Conservation (phyloP, 2,888 invertebrate species). For the Horisme vitalbata region DNA sequence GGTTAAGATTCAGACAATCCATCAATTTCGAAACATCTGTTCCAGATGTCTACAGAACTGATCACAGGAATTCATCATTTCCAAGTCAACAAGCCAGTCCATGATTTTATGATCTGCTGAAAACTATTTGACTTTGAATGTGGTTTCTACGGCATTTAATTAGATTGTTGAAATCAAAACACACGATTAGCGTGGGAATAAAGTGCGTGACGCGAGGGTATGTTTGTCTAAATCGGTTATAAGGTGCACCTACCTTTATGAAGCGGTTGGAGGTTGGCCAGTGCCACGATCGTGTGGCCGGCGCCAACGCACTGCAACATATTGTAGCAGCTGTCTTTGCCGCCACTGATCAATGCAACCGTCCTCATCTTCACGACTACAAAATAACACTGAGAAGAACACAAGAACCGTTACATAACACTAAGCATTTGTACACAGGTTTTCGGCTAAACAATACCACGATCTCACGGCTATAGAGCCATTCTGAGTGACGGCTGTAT, state of each 20-base stretch:
- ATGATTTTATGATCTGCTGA: too few species aligned
- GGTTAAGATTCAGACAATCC: too few species aligned
- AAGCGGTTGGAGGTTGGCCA: slow-evolving; percentile 96
- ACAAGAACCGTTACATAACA: slow-evolving; percentile 74
- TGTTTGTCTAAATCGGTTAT: slow-evolving; percentile 39
- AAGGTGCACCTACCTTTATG: slow-evolving; percentile 84
- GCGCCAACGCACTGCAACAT: slow-evolving; percentile 98
- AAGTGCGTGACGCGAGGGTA: slow-evolving; percentile 23
- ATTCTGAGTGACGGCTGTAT: slow-evolving; percentile 46
- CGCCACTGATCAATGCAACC: slow-evolving; percentile 96
- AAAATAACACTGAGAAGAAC: slow-evolving; percentile 50
- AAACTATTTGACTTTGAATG: too few species aligned
- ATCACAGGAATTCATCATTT: too few species aligned
- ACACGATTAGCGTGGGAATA: slow-evolving; percentile 6
- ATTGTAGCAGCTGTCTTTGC: slow-evolving; percentile 99
- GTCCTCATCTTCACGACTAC: slow-evolving; percentile 87
- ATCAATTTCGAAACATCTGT: too few species aligned
- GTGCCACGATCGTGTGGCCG: slow-evolving; percentile 96
- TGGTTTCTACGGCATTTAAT: too few species aligned
- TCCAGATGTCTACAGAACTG: too few species aligned
- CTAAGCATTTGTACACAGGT: slow-evolving; percentile 61
- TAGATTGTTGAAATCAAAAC: neutral
- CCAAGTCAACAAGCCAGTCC: too few species aligned
- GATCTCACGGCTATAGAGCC: slow-evolving; percentile 53
- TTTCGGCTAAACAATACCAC: slow-evolving; percentile 62